Percentiles rank a stretch among this genome's conserved stretches.
Conservation (phyloP, 2,797 vertebrate genomes). For the Micromesistius poutassou region DNA sequence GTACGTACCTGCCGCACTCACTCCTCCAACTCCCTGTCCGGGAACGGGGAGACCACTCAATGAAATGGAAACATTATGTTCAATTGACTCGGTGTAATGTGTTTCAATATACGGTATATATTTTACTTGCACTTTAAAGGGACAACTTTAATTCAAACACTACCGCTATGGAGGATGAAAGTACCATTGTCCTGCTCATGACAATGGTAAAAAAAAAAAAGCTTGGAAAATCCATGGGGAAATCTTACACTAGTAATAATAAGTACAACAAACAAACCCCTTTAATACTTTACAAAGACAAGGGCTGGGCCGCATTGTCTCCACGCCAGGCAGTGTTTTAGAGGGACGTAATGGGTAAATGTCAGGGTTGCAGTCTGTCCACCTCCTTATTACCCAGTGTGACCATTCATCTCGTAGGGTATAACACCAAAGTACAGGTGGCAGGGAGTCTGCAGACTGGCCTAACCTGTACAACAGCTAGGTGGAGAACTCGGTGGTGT, state of each 20-base stretch:
- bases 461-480: slow-evolving; percentile 27
- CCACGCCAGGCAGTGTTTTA: neutral
- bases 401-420: slow-evolving; percentile 26
- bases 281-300: neutral
- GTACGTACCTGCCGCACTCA: slow-evolving; percentile 69
- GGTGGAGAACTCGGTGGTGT: neutral
- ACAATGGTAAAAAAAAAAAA: no score
- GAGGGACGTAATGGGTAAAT: neutral
- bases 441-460: slow-evolving; percentile 18
- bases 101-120: neutral
- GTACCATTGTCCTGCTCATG: neutral
- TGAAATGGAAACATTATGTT: neutral
- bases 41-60: no score
- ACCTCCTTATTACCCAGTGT: slow-evolving; percentile 21
- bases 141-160: no score
- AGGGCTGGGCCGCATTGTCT: neutral
- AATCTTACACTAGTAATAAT: no score
- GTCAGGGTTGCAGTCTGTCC: slow-evolving; percentile 16
- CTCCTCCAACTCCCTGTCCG: no score
- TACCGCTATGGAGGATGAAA: neutral
- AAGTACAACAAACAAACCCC: neutral
- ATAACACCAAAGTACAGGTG: slow-evolving; percentile 33
- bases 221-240: no score
- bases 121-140: no score
- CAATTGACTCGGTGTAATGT: no score